phyloP scores from a whole-genome alignment of 2,797 vertebrate species.

The Sebastes flavidus region DNA sequence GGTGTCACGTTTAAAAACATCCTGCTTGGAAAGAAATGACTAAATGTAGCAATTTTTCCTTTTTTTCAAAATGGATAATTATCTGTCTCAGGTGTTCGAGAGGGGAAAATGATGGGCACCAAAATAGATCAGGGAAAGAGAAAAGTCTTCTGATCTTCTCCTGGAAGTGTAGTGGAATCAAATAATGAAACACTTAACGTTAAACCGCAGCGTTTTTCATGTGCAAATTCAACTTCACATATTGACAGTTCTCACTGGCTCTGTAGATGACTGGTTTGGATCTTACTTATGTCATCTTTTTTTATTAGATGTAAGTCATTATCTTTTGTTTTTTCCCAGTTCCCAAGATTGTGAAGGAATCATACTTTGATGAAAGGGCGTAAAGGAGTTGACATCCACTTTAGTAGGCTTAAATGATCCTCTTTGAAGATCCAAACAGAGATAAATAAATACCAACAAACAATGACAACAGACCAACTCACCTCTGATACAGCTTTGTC shows the following conservation, averaged over 20 bases:
- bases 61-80: conserved; percentile 77
- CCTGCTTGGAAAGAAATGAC: conserved; percentile 41
- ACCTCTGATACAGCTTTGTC: conserved; percentile 40
- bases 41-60: conserved; percentile 50
- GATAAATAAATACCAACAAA: conserved; percentile 80
- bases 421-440: conserved; percentile 72
- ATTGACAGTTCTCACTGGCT: conserved; percentile 74
- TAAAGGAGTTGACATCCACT: conserved; percentile 76
- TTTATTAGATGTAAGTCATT: conserved; percentile 67
- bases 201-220: conserved; percentile 76
- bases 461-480: conserved; percentile 46
- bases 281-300: conserved; percentile 52
- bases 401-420: conserved; percentile 75
- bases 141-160: conserved; percentile 76
- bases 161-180: conserved; percentile 66
- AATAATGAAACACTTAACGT: conserved; percentile 79
- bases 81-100: conserved; percentile 75
- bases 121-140: conserved; percentile 81
- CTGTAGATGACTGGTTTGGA: conserved; percentile 63
- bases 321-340: conserved; percentile 65
- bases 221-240: conserved; percentile 81
- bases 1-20: conserved; percentile 63
- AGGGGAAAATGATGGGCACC: conserved; percentile 73
- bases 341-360: conserved; percentile 60
- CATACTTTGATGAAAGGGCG: conserved; percentile 57